phyloP scores from a whole-genome alignment of 2,888 invertebrate genomes.

The Deilephila elpenor region DNA sequence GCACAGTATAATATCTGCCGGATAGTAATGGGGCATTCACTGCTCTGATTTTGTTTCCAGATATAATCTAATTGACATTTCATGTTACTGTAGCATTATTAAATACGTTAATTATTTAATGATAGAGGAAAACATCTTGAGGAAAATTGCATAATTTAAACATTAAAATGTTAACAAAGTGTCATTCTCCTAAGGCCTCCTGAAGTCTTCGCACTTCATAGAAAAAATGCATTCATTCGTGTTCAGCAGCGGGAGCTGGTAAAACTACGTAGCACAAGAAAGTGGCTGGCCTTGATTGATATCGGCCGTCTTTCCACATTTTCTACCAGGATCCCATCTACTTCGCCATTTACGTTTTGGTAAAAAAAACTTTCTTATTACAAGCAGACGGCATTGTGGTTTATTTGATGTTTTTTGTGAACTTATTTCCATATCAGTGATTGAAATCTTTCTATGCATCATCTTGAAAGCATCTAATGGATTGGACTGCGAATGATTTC shows the following conservation, averaged over 20 bases:
- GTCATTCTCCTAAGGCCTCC: too few species aligned
- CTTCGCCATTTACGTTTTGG: background rate
- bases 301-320: background rate
- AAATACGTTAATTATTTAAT: background rate
- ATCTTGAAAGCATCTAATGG: conserved; percentile 19
- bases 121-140: too few species aligned
- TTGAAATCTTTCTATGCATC: conserved; percentile 2
- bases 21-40: background rate
- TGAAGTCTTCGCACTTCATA: too few species aligned
- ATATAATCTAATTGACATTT: background rate
- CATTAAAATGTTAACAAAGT: too few species aligned
- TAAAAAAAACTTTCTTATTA: background rate
- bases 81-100: background rate
- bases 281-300: background rate
- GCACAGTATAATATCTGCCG: conserved; percentile 41
- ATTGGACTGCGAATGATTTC: conserved; percentile 1
- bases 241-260: background rate
- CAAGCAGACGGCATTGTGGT: background rate
- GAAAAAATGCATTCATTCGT: too few species aligned
- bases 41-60: background rate
- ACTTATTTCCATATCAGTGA: conserved; percentile 36
- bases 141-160: too few species aligned
- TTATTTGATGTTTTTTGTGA: conserved; percentile 42
- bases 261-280: background rate
- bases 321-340: background rate